Conservation (phyloP, 1,140 invertebrate species). For the Neodiprion pinetum region DNA sequence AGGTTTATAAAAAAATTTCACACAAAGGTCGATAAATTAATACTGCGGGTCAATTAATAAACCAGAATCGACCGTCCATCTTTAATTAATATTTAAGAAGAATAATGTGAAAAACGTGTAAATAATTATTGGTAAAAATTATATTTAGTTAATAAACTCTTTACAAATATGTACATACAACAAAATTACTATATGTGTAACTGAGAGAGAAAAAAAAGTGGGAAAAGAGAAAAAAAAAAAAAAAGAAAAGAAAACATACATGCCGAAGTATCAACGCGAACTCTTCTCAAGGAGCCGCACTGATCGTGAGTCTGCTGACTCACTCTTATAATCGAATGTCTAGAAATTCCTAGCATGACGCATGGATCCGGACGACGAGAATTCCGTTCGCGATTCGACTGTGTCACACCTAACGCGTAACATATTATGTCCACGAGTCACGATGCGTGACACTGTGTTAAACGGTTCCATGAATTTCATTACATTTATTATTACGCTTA, state of each 20-base stretch:
- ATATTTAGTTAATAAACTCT: slow-evolving; percentile 54
- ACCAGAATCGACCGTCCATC: too few relatives aligned
- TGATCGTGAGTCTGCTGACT: slow-evolving; percentile 28
- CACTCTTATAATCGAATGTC: slow-evolving; percentile 17
- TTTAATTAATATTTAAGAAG: too few relatives aligned
- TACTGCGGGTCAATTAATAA: too few relatives aligned
- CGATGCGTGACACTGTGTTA: too few relatives aligned
- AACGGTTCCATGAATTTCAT: too few relatives aligned
- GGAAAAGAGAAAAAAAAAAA: neutral
- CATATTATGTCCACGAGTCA: too few relatives aligned
- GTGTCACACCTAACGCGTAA: too few relatives aligned
- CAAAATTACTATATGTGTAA: slow-evolving; percentile 30
- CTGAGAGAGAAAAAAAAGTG: neutral
- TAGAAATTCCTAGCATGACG: slow-evolving; percentile 2
- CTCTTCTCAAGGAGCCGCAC: slow-evolving; percentile 15
- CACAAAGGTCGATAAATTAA: too few relatives aligned
- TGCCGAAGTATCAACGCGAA: too few relatives aligned
- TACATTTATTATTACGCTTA: too few relatives aligned
- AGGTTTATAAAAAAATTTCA: too few relatives aligned
- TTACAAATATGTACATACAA: slow-evolving; percentile 61
- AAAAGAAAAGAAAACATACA: slow-evolving; percentile 14
- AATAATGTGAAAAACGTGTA: neutral
- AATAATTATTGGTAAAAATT: slow-evolving; percentile 31
- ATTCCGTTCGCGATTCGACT: too few relatives aligned
- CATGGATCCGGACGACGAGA: neutral